Base-by-base conservation (phyloP, 2,113 vertebrate genomes). In the Hipposideros armiger region DNA sequence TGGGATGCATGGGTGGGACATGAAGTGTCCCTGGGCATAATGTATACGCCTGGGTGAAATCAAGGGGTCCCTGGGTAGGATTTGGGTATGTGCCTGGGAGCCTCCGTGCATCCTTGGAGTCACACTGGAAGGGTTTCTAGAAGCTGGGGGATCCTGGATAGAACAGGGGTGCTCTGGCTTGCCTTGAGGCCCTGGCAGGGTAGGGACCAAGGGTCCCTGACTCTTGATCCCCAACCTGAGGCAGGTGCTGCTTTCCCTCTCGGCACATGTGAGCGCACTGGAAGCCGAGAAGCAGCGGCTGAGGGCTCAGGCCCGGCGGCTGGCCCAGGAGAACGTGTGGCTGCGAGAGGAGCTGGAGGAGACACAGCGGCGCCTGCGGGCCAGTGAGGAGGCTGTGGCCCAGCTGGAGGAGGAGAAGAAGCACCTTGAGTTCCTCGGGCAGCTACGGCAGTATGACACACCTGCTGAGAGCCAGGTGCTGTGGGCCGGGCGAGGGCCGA, bases 221-320 rank as follows among this genome's bases (percentile, higher is more conserved):
- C 47, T 24, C 6, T 24, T 1, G 4, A 1, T 11, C 73, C 15
- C 28, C 0, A 0, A 47, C 1, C 64, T 13, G 13, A 64, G 13
- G 4, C 98, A 99, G 99, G 98, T 99, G 97, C 98, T 99, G 98
- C 98, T 99, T 96, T 99, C 99, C 0, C 95, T 99, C 94, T 99
- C 99, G 0, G 98, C 98, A 3, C 99, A 99, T 30, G 94, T 99
- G 69, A 98, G 99, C 1, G 98, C 98, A 0, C 98, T 99, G 97
- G 99, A 99, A 97, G 99, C 99, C 0, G 99, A 99, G 98, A 99
- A 99, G 98, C 99, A 99, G 98, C 99, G 99, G 98, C 98, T 99
- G 13, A 98, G 99, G 7, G 98, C 99, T 0, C 99, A 99, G 97
- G 99, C 99, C 30, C 98, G 99, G 54, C 97, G 99, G 26, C 98